phyloP scores from a whole-genome alignment of 1,140 invertebrate species.

The Drosophila grimshawi region DNA sequence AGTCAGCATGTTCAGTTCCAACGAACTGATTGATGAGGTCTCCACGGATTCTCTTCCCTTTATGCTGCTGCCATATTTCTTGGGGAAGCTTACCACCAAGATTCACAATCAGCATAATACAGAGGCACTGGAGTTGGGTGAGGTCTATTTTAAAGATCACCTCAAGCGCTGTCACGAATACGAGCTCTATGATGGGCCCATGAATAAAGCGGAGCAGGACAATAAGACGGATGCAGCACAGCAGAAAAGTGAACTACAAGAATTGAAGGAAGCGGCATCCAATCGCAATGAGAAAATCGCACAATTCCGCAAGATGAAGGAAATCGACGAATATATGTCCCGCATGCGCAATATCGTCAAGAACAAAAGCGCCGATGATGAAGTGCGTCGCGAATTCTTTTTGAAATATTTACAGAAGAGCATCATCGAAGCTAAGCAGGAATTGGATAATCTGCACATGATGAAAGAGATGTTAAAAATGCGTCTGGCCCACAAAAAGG shows the following conservation, averaged over 20 bases:
- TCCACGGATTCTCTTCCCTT: conserved; percentile 94
- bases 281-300: conserved; percentile 91
- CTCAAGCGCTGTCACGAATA: conserved; percentile 92
- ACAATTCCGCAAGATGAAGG: conserved; percentile 92
- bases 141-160: conserved; percentile 94
- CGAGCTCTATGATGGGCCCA: conserved; percentile 87
- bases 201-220: conserved; percentile 26
- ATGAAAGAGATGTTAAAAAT: conserved; percentile 91
- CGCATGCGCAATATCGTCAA: conserved; percentile 88
- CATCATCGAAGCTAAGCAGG: conserved; percentile 90
- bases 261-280: conserved; percentile 84
- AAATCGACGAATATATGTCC: conserved; percentile 89
- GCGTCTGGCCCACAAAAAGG: conserved; percentile 84
- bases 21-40: conserved; percentile 95
- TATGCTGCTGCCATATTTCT: conserved; percentile 92
- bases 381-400: conserved; percentile 93
- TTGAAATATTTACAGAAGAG: conserved; percentile 91
- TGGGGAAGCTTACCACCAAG: conserved; percentile 88
- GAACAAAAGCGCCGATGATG: conserved; percentile 90
- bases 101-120: conserved; percentile 88
- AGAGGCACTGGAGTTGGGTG: conserved; percentile 89
- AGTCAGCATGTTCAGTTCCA: conserved; percentile 93
- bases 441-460: conserved; percentile 89
- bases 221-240: conserved; percentile 35
- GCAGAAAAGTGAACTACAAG: conserved; percentile 69